Conservation (phyloP, 2,888 invertebrate genomes). For the Drosophila pseudotalamancana region DNA sequence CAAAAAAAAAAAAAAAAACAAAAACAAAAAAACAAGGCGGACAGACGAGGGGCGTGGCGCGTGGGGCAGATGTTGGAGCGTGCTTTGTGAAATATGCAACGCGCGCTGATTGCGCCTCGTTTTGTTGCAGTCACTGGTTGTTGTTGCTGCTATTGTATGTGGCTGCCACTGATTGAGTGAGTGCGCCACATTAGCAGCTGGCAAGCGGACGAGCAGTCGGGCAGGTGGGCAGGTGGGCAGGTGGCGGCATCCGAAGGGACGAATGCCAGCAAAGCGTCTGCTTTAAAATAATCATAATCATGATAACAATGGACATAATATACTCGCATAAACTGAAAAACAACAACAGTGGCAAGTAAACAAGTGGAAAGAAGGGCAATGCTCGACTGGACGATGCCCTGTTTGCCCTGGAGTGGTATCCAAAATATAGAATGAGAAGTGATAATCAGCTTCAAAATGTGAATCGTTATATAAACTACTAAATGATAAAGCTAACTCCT, state of each 20-base stretch:
- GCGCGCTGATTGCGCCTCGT: conserved; percentile 65
- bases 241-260: conserved; percentile 10
- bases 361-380: neutral
- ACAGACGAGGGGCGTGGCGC: neutral
- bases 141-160: conserved; percentile 14
- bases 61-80: conserved; percentile 1
- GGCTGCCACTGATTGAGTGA: conserved; percentile 64
- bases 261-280: conserved; percentile 32
- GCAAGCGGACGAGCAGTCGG: neutral
- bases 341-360: conserved; percentile 5
- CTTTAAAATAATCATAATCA: conserved; percentile 39
- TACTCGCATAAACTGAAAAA: conserved; percentile 16
- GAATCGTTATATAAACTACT: too few relatives aligned
- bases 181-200: conserved; percentile 60
- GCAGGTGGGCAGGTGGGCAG: conserved; percentile 1
- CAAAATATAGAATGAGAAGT: too few relatives aligned
- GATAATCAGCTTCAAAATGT: too few relatives aligned
- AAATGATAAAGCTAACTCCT: too few relatives aligned
- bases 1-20: neutral
- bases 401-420: too few relatives aligned
- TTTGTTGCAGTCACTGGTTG: conserved; percentile 35
- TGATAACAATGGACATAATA: conserved; percentile 33
- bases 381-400: neutral
- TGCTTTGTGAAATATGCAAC: conserved; percentile 62
- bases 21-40: neutral